Conservation (phyloP, 2,888 invertebrate species). For the Stenolophus ochropezus region DNA sequence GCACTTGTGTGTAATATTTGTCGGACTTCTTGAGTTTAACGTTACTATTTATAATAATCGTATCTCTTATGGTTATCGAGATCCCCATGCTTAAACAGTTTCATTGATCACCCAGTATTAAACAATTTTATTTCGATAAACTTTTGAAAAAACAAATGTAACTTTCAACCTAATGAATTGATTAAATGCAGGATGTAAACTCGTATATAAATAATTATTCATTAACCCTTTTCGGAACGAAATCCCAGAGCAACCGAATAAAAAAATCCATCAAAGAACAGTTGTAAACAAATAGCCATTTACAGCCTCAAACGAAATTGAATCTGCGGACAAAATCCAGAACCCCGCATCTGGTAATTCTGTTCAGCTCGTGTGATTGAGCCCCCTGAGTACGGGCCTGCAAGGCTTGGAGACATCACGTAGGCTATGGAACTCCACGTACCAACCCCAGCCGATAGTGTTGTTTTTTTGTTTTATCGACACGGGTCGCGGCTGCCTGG, state of each 20-base stretch:
- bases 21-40: too few relatives aligned
- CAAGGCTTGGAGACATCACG: slow-evolving; percentile 52
- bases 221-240: neutral
- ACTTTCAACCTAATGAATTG: too few relatives aligned
- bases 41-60: too few relatives aligned
- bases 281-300: slow-evolving; percentile 35
- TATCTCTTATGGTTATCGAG: too few relatives aligned
- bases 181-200: neutral
- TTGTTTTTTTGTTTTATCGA: slow-evolving; percentile 50
- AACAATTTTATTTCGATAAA: too few relatives aligned
- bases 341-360: slow-evolving; percentile 28
- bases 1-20: too few relatives aligned
- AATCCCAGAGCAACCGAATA: neutral
- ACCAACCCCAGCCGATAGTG: slow-evolving; percentile 35
- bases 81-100: too few relatives aligned
- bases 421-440: slow-evolving; percentile 12
- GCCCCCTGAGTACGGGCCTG: slow-evolving; percentile 9
- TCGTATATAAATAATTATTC: neutral
- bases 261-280: slow-evolving; percentile 37
- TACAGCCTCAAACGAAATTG: slow-evolving; percentile 28
- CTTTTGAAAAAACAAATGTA: too few relatives aligned
- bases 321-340: slow-evolving; percentile 16
- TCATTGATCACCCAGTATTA: too few relatives aligned
- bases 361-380: slow-evolving; percentile 1
- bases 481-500: slow-evolving; percentile 42